A percentile compares a stretch with the other conserved stretches of the same genome.
Conservation (phyloP, 2,113 vertebrate species). For the Mastomys coucha region DNA sequence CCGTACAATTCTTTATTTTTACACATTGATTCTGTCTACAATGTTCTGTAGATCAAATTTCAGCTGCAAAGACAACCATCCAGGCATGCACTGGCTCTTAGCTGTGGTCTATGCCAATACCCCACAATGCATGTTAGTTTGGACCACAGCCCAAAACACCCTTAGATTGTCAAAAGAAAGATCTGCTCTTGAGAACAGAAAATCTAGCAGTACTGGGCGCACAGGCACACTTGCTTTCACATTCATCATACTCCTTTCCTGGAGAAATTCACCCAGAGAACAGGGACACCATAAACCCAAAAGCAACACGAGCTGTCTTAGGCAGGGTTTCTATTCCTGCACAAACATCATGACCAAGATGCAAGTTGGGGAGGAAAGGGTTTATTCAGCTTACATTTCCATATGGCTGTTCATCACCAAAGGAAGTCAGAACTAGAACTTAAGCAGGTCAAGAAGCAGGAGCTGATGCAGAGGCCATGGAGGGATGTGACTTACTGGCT, state of each 20-base stretch:
- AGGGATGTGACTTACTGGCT: too few relatives aligned
- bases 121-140: background rate
- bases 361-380: too few relatives aligned
- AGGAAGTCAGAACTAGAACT: too few relatives aligned
- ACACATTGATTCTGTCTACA: background rate
- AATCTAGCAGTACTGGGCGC: background rate
- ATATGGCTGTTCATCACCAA: too few relatives aligned
- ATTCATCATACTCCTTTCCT: background rate
- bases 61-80: background rate
- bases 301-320: background rate
- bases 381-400: too few relatives aligned
- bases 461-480: too few relatives aligned
- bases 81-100: background rate
- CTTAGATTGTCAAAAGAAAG: background rate
- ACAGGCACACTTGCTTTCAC: too few relatives aligned
- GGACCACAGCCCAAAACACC: background rate
- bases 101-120: background rate
- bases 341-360: too few relatives aligned
- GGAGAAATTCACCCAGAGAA: background rate
- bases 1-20: slow-evolving; percentile 32
- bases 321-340: too few relatives aligned
- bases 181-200: background rate
- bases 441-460: too few relatives aligned
- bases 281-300: background rate
- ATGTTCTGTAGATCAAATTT: slow-evolving; percentile 7